phyloP scores from a whole-genome alignment of 2,113 vertebrate species.

The Jacana jacana region DNA sequence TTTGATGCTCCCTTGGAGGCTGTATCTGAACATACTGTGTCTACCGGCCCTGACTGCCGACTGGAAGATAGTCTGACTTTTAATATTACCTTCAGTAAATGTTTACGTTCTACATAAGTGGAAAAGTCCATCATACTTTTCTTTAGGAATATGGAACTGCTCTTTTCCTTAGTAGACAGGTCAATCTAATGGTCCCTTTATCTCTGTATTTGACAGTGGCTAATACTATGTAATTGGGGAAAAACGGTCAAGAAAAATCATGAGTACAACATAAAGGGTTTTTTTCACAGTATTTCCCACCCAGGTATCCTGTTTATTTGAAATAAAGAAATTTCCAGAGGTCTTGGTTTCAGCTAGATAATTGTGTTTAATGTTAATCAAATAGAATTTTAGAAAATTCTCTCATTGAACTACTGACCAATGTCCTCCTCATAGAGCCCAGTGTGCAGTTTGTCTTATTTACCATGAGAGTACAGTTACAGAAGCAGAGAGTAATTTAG shows the following conservation, averaged over 20 bases:
- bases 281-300: not conserved
- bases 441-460: not conserved
- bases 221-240: not conserved
- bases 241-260: not conserved
- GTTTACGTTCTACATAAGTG: not conserved
- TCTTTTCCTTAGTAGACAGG: not conserved
- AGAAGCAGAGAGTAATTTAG: not conserved
- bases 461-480: not conserved
- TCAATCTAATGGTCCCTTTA: not conserved
- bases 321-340: not conserved
- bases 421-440: not conserved
- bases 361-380: not conserved
- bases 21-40: not conserved
- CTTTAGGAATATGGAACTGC: not conserved
- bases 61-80: not conserved
- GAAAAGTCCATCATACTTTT: not conserved
- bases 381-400: not conserved
- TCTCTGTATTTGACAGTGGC: not conserved
- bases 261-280: not conserved
- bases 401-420: not conserved
- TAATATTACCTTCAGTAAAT: not conserved
- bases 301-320: not conserved
- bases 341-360: not conserved
- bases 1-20: not conserved
- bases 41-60: not conserved